These are phyloP conservation scores for Cataglyphis altisquamis DNA, from an alignment of 2,888 invertebrate species.

Conservation along the genomic window DNA sequence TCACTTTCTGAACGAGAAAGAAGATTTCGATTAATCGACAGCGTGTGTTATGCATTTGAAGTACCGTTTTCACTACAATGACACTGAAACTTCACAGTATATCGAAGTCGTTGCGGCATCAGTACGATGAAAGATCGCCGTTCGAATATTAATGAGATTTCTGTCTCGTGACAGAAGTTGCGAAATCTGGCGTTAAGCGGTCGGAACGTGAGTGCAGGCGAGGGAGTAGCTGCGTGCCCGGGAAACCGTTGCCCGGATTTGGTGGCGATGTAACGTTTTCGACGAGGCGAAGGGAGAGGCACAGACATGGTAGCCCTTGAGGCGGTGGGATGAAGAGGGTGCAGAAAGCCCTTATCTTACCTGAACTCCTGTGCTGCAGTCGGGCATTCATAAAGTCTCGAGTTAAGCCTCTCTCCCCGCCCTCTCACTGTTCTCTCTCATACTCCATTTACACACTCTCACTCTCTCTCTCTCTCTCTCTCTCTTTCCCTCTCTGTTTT, in stretches of 20 bases:
- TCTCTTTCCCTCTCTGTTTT: constrained; percentile 28
- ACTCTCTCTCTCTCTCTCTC: constrained; percentile 28
- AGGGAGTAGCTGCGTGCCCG: constrained; percentile 74
- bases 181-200: constrained; percentile 75
- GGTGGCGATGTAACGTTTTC: constrained; percentile 68
- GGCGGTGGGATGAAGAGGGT: constrained; percentile 70
- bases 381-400: constrained; percentile 79
- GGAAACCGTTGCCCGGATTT: constrained; percentile 79
- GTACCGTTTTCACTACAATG: constrained; percentile 20
- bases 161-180: constrained; percentile 61
- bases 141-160: constrained; percentile 75
- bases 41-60: constrained; percentile 33
- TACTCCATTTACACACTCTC: constrained; percentile 2
- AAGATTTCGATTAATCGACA: constrained; percentile 20
- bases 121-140: constrained; percentile 59
- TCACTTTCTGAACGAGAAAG: not conserved
- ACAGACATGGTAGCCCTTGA: constrained; percentile 56
- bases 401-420: constrained; percentile 73
- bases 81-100: constrained; percentile 21
- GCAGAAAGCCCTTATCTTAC: constrained; percentile 79
- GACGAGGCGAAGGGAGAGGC: constrained; percentile 51
- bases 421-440: constrained; percentile 7
- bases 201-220: constrained; percentile 52
- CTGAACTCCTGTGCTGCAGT: constrained; percentile 76
- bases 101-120: constrained; percentile 38